Evolutionary conservation across 92 coral and sea anemone genomes (phyloP), one percentile per base, ranked within the genome.

Genomic region (Epizoanthus ramosus): DNA sequence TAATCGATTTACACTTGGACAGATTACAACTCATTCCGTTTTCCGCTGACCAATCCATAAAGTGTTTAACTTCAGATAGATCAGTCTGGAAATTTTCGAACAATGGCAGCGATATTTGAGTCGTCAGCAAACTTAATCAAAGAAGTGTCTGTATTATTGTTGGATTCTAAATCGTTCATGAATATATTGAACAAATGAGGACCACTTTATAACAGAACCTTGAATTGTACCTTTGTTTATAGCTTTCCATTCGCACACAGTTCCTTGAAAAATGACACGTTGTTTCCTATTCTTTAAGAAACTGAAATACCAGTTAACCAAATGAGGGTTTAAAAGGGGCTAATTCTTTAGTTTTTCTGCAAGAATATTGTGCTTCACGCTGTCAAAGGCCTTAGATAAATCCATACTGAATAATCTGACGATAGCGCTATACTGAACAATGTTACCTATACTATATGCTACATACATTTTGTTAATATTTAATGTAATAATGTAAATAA

Each of bases 361-460:
- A 60, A 2, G 66, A 60, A 60, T 60, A 60, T 8, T 1, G 66
- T 60, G 58, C 58, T 53, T 53, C 58, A 3, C 58, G 58, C 58
- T 53, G 58, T 53, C 58, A 53, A 53, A 53, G 66, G 66, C 66
- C 66, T 60, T 60, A 60, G 0, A 60, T 2, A 60, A 60, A 60
- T 60, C 66, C 66, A 60, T 60, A 60, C 66, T 60, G 66, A 60
- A 60, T 60, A 60, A 60, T 60, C 66, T 60, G 66, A 60, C 66
- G 66, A 60, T 28, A 28, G 31, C 31, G 31, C 31, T 28, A 28
- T 28, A 28, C 31, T 28, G 2, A 28, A 28, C 31, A 28, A 28
- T 28, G 2, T 28, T 28, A 28, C 31, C 31, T 28, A 28, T 28
- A 28, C 31, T 2, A 28, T 28, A 28, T 28, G 31, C 2, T 28